Evolutionary conservation across 2,113 vertebrate species (phyloP), one percentile per base, ranked within the genome.

Genomic region (Pollimyrus isidori): DNA sequence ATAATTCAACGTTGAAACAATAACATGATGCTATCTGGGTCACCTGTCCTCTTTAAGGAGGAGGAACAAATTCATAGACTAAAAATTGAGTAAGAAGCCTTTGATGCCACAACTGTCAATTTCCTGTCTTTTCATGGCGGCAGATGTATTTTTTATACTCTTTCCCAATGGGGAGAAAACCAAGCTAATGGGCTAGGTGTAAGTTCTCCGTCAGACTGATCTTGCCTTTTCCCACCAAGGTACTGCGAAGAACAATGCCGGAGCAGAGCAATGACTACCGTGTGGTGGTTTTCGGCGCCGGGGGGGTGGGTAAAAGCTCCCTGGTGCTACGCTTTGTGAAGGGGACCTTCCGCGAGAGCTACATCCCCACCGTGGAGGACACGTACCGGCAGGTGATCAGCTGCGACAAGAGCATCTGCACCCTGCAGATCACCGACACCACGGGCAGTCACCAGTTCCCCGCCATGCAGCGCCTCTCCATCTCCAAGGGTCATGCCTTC

Each of bases 361-460:
- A 97, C 93, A 96, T 97, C 92, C 96, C 96, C 89, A 97, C 96
- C 56, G 95, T 97, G 0, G 96, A 97, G 95, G 96, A 97, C 94
- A 97, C 96, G 1, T 89, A 89, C 52, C 88, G 88, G 21, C 88
- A 89, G 39, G 88, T 89, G 39, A 89, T 89, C 88, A 97, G 96
- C 93, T 97, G 96, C 0, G 96, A 97, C 94, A 97, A 97, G 94
- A 97, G 96, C 84, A 95, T 97, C 90, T 97, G 96, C 93, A 97
- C 96, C 0, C 94, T 97, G 93, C 96, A 97, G 93, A 97, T 97
- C 80, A 89, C 88, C 1, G 88, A 89, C 88, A 89, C 88, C 50
- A 89, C 88, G 3, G 88, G 88, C 39, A 89, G 88, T n/a, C 88
- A 89, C 80, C 88, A 89, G 52, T 89, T 89, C 80, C 88, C 88